These are phyloP conservation scores for Microhierax caerulescens DNA, from an alignment of 2,797 vertebrate genomes.

Conservation along the genomic window DNA sequence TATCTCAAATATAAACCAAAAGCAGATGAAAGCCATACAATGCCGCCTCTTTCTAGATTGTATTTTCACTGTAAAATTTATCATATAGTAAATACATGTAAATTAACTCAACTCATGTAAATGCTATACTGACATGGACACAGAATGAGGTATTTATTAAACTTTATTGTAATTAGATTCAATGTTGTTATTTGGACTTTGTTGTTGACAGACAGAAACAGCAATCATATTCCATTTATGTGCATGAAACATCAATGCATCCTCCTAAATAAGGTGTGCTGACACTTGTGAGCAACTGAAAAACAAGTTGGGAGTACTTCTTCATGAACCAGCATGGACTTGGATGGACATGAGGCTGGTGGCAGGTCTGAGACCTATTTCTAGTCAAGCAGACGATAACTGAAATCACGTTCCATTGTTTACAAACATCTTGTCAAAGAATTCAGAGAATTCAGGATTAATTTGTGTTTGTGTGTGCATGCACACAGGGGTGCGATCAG, in stretches of 20 bases:
- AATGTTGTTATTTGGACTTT: neutral
- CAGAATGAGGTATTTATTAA: neutral
- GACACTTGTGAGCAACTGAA: neutral
- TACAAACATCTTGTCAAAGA: neutral
- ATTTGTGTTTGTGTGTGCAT: neutral
- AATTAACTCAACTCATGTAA: neutral
- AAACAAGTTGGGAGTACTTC: neutral
- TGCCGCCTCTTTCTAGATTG: neutral
- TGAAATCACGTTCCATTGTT: neutral
- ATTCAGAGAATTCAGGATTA: neutral
- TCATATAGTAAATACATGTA: neutral
- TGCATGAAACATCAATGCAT: neutral
- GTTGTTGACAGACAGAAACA: neutral
- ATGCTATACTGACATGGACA: neutral
- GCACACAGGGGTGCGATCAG: neutral
- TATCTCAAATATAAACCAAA: neutral
- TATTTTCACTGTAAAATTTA: neutral
- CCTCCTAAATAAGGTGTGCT: neutral
- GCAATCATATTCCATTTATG: neutral
- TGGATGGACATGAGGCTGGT: fast-evolving
- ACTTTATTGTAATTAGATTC: neutral
- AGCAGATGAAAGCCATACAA: neutral
- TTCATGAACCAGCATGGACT: neutral
- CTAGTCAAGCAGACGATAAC: neutral
- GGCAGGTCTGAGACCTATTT: neutral